A percentile compares a stretch with the other conserved stretches of the same genome.
These are phyloP conservation scores for Pachyuromys duprasi DNA, from an alignment of 2,797 vertebrate genomes.

Conservation along the genomic window DNA sequence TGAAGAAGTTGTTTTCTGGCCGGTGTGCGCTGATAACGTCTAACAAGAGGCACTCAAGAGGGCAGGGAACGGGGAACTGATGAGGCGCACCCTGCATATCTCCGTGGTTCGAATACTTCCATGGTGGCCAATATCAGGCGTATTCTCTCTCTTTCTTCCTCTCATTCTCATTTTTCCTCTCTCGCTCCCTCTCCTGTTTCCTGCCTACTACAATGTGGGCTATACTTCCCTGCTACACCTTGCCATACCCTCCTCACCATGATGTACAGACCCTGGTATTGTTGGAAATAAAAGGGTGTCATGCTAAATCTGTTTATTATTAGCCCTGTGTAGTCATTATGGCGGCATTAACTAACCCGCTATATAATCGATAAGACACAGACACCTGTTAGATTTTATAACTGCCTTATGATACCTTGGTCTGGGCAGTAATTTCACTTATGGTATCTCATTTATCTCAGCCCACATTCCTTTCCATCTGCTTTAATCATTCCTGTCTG, in stretches of 20 bases:
- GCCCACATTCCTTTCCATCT: too few relatives aligned
- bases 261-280: not conserved
- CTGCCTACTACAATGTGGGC: not conserved
- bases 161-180: not conserved
- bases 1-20: not conserved
- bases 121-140: not conserved
- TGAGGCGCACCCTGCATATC: not conserved
- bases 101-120: not conserved
- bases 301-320: too few relatives aligned
- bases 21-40: not conserved
- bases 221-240: not conserved
- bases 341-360: too few relatives aligned
- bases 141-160: too few relatives aligned
- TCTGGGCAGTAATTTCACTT: too few relatives aligned
- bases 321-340: too few relatives aligned
- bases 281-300: too few relatives aligned
- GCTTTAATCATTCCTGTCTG: too few relatives aligned
- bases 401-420: too few relatives aligned
- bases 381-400: too few relatives aligned
- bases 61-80: fast-evolving
- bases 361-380: too few relatives aligned
- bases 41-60: not conserved
- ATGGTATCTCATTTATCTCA: too few relatives aligned
- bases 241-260: not conserved
- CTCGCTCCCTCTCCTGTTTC: not conserved